These are phyloP conservation scores for Drosophila koepferae DNA, from an alignment of 2,888 invertebrate genomes.

Conservation along the genomic window DNA sequence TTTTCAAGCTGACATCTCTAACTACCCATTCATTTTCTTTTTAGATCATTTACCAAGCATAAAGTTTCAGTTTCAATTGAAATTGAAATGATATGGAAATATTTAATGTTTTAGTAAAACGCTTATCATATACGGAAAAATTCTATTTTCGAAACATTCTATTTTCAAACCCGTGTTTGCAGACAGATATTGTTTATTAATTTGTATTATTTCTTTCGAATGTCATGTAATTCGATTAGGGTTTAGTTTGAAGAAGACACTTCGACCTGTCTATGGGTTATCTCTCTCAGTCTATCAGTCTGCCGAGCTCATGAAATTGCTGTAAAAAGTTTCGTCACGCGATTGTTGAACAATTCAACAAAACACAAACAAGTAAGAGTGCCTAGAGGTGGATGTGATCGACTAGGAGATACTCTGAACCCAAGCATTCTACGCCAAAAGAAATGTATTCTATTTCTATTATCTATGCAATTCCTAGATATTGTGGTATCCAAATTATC, in stretches of 20 bases:
- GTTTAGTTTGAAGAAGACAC: not conserved
- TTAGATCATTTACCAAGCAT: too few relatives aligned
- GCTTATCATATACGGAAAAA: not conserved
- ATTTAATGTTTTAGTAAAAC: not conserved
- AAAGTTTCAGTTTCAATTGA: too few relatives aligned
- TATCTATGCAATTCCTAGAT: too few relatives aligned
- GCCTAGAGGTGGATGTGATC: too few relatives aligned
- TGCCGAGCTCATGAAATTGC: conserved; percentile 6
- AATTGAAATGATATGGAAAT: not conserved
- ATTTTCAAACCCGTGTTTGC: not conserved
- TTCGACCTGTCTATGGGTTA: not conserved
- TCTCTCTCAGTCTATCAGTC: not conserved
- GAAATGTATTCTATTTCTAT: too few relatives aligned
- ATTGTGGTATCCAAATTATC: too few relatives aligned
- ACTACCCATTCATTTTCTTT: too few relatives aligned
- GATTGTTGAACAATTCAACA: not conserved
- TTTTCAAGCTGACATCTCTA: too few relatives aligned
- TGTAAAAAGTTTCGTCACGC: conserved; percentile 7
- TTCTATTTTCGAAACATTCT: not conserved
- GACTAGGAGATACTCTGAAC: not conserved
- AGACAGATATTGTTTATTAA: not conserved
- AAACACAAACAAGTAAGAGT: not conserved
- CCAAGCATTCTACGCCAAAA: too few relatives aligned
- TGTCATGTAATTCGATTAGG: not conserved
- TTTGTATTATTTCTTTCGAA: not conserved